Base-by-base conservation (phyloP, 2,113 vertebrate species). In the Lophius piscatorius region DNA sequence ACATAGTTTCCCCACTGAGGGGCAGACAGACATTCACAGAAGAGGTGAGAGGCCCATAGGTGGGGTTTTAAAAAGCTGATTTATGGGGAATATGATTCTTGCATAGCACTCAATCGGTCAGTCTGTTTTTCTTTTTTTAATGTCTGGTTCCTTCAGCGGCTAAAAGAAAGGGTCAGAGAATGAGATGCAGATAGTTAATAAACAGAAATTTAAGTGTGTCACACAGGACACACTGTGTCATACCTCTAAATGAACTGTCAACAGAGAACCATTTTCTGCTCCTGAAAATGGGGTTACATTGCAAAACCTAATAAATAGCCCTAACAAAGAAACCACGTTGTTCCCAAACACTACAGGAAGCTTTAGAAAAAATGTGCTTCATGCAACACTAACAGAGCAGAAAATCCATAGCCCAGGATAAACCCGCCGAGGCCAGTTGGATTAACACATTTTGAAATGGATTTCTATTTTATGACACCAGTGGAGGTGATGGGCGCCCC, bases 1-100 rank as follows among this genome's bases (percentile, higher is more conserved):
- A 48, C 84, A 36, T 29, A 28, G 40, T 74, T 87, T 84, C 70
- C 72, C 90, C 90, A 91, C 90, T 70, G 78, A 73, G 86, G 83
- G 90, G 90, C 90, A 90, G 88, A 64, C 79, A 68, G 67, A 59
- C 67, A 69, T 76, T 76, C 52, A 57, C 5, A 16, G 45, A 41
- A 39, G 41, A 52, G 41, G 52, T 33, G 33, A 63, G 8, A 33
- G n/a, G 44, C 47, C 49, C 16, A 65, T 62, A 81, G 41, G 48
- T 66, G 69, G 28, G 63, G 54, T 65, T 49, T 33, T 52, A 9
- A 54, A 73, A 5, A 5, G 20, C 36, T 60, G 47, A 68, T 13
- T 20, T 18, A 46, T 40, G 12, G 8, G 35, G 24, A 51, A 26
- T 24, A 55, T 40, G 33, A 5, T 67, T 56, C 39, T 46, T 52